Evolutionary conservation across 1,140 invertebrate species (phyloP).

Genomic region (Oncopeltus fasciatus): DNA sequence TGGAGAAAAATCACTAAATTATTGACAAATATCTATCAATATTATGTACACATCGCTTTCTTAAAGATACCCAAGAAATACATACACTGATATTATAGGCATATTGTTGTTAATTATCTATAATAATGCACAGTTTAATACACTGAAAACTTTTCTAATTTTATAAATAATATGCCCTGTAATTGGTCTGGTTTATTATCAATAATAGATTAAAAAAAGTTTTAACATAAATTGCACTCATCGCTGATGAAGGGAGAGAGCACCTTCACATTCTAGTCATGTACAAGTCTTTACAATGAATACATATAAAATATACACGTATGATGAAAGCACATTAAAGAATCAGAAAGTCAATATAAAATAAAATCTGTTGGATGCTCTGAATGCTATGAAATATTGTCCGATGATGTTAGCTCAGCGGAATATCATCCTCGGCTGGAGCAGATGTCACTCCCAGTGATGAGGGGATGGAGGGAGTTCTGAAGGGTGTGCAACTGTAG

Average conservation of each 20-base stretch:
- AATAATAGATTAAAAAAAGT: no score
- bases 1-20: neutral
- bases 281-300: no score
- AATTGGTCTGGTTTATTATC: neutral
- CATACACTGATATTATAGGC: neutral
- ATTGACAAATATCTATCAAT: neutral
- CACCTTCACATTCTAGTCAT: no score
- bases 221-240: neutral
- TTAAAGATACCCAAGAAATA: no score
- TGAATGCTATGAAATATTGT: neutral
- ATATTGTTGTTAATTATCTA: neutral
- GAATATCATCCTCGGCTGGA: slow-evolving; percentile 24
- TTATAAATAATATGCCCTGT: neutral
- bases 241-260: no score
- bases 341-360: neutral
- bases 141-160: neutral
- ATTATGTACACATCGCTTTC: neutral
- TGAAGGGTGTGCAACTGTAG: slow-evolving; percentile 90
- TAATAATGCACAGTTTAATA: neutral
- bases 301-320: no score
- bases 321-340: neutral
- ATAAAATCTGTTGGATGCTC: neutral
- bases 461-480: slow-evolving; percentile 94
- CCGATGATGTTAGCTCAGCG: slow-evolving; percentile 17
- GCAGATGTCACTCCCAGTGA: slow-evolving; percentile 70